These are phyloP conservation scores for Aethes cnicana DNA, from an alignment of 2,888 invertebrate species.

Conservation along the genomic window DNA sequence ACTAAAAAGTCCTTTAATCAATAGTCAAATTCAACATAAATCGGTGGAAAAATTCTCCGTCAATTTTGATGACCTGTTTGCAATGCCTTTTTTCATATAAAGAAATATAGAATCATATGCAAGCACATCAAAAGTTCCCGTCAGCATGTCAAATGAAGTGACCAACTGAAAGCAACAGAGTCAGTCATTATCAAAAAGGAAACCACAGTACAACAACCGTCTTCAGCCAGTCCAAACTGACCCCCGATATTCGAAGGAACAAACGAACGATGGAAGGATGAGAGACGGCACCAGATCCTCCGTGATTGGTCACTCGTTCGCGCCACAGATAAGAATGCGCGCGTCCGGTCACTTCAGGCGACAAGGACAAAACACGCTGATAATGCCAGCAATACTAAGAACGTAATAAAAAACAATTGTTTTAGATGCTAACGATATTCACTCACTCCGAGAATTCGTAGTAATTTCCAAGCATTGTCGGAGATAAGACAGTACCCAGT, in stretches of 20 bases:
- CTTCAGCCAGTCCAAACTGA: constrained; percentile 46
- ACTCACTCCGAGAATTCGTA: background rate
- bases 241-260: constrained; percentile 49
- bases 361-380: constrained; percentile 46
- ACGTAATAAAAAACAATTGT: constrained; percentile 28
- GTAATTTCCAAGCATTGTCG: too few species aligned
- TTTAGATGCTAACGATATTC: too few species aligned
- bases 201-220: constrained; percentile 37
- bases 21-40: too few species aligned
- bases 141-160: too few species aligned
- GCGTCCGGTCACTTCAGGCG: constrained; percentile 48
- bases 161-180: constrained; percentile 2
- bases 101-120: too few species aligned
- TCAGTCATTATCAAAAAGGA: constrained; percentile 27
- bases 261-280: constrained; percentile 47
- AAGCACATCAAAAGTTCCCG: too few species aligned
- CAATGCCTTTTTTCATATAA: too few species aligned
- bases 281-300: constrained; percentile 49
- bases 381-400: constrained; percentile 44
- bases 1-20: too few species aligned
- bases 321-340: constrained; percentile 60
- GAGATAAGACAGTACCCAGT: too few species aligned
- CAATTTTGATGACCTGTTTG: too few species aligned
- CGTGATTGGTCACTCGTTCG: constrained; percentile 57
- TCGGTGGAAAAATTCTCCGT: too few species aligned